Conservation (phyloP, 1,140 invertebrate species). For the Melitaea cinxia region DNA sequence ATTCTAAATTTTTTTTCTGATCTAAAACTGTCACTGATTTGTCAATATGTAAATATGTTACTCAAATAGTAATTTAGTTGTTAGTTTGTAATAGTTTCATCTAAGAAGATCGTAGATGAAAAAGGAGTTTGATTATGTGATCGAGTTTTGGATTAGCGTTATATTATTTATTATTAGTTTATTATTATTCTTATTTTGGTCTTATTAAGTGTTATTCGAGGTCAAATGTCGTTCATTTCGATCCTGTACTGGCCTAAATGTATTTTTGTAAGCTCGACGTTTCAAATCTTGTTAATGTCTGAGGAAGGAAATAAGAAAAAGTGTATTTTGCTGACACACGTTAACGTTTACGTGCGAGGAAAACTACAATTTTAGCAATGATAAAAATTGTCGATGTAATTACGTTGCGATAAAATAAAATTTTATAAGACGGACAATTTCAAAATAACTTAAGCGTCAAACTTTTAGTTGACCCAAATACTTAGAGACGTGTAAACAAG, state of each 20-base stretch:
- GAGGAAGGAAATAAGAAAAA: no score
- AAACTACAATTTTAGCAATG: not conserved
- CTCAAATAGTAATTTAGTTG: not conserved
- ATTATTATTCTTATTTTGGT: not conserved
- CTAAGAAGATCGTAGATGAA: no score
- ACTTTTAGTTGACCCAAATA: conserved; percentile 1
- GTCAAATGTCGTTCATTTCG: not conserved
- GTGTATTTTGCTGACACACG: no score
- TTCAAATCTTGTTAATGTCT: not conserved
- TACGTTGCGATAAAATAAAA: not conserved
- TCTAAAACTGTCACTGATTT: not conserved
- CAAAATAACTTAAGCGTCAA: not conserved
- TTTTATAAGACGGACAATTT: conserved; percentile 1
- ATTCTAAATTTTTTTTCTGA: not conserved
- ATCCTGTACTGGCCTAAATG: not conserved
- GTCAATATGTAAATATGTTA: conserved; percentile 3
- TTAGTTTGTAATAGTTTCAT: no score
- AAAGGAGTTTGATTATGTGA: not conserved
- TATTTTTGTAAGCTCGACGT: not conserved
- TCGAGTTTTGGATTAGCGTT: not conserved
- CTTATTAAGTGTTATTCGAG: not conserved
- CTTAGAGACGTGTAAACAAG: conserved; percentile 4
- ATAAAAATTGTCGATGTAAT: not conserved
- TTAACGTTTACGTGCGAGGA: no score
- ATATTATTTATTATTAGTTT: not conserved